Base-by-base conservation (phyloP, 1,140 invertebrate genomes). In the Anoplolepis gracilipes region DNA sequence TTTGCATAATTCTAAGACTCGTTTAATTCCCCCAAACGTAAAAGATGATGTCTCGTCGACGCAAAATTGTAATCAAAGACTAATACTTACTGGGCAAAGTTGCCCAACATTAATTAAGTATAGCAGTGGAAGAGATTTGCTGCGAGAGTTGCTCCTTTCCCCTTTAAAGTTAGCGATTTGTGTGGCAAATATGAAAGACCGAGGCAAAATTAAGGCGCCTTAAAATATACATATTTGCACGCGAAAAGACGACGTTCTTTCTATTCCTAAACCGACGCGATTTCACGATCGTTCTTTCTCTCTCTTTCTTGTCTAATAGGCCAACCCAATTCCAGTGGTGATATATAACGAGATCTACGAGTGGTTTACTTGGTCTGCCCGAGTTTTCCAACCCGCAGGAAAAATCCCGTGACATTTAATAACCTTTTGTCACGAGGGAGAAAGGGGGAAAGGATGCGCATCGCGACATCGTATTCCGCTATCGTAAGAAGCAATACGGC, bases 361-460 rank as follows among this genome's bases (percentile, higher is more conserved):
- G 82, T 76, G 39, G 46, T 85, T 85, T 59, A 79, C 75, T 42
- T 33, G 46, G 46, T 28, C 28, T 11, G 84, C 70, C 28, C 42
- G 75, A 61, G 46, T 85, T 85, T 85, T 46, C 62, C 59, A 11
- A 79, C 16, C 25, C 39, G 46, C 11, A 59, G 61, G 59, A 85
- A 85, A n/a, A 69, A 79, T 39, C 13, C n/a, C 59, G 70, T 79
- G 84, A 85, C 84, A 46, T 79, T 79, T 65, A 85, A 85, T 65
- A 85, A 85, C 22, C 82, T 85, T 85, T 77, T 85, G 82, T 77
- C 82, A 77, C 70, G 73, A 81, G 33, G 22, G 13, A 72, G 36
- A 42, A 13, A 46, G 42, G 3, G 3, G 10, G 81, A 82, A 39
- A 81, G 39, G 65, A 73, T 79, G 76, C 22, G 28, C 42, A 28